These are phyloP conservation scores for Murina feae DNA, from an alignment of 2,113 vertebrate species.

Conservation along the genomic window DNA sequence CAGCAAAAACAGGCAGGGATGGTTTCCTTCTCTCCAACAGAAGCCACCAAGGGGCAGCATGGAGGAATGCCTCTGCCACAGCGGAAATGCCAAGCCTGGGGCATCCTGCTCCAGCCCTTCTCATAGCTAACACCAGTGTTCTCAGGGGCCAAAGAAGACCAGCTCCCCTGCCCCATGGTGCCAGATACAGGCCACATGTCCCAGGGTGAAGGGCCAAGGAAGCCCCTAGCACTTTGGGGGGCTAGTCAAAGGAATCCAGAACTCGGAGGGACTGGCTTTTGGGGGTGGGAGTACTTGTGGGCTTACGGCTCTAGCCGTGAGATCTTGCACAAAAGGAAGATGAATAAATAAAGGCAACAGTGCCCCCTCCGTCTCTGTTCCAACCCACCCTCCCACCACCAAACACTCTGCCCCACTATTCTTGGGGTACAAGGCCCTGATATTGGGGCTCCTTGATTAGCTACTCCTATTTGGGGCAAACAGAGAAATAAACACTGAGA, in stretches of 20 bases:
- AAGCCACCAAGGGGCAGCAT: background rate
- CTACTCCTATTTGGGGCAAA: background rate
- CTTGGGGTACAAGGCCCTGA: background rate
- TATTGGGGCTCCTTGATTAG: background rate
- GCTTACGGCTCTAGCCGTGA: background rate
- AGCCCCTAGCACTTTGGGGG: background rate
- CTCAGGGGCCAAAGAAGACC: background rate
- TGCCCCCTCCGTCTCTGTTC: no score
- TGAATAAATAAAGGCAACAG: no score
- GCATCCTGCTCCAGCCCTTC: background rate
- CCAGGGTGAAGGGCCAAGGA: background rate
- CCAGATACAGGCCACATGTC: background rate
- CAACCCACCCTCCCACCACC: background rate
- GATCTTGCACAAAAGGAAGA: background rate
- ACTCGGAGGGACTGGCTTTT: background rate
- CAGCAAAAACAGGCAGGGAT: background rate
- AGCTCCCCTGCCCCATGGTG: background rate
- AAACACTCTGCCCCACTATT: background rate
- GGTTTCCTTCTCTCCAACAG: background rate
- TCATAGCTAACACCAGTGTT: fast-evolving
- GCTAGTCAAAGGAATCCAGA: background rate
- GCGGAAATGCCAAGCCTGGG: background rate
- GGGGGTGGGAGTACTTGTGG: background rate
- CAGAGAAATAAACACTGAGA: background rate
- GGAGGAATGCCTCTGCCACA: background rate